A percentile compares a stretch with the other conserved stretches of the same genome.
Conservation (phyloP, 2,113 vertebrate species). For the Muntiacus muntjak region DNA sequence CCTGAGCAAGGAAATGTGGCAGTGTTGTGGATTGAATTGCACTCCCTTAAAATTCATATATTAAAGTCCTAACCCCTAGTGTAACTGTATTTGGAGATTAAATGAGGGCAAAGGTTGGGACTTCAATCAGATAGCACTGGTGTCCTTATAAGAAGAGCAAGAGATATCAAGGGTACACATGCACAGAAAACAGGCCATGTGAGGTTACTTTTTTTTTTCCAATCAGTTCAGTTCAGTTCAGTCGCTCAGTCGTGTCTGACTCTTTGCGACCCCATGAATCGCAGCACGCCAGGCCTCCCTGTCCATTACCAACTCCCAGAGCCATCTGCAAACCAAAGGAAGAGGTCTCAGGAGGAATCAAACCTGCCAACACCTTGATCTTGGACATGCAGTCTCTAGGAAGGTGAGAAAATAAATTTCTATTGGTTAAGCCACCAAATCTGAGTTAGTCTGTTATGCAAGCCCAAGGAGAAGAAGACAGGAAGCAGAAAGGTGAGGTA, state of each 20-base stretch:
- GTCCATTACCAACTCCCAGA: no score
- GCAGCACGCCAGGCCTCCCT: no score
- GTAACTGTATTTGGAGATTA: neutral
- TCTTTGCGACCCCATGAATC: no score
- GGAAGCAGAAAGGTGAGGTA: neutral
- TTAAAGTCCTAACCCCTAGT: neutral
- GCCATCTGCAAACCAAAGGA: neutral
- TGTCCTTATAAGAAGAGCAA: neutral
- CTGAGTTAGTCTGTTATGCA: neutral
- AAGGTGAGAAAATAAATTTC: neutral
- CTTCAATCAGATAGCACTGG: neutral
- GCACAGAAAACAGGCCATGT: neutral
- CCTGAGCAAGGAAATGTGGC: neutral
- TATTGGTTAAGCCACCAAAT: neutral
- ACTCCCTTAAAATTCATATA: neutral
- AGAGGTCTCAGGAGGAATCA: neutral
- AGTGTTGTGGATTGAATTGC: neutral
- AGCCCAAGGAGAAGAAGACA: neutral
- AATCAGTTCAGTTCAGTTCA: no score
- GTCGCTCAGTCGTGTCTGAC: no score
- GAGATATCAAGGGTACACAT: fast-evolving
- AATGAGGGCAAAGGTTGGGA: neutral
- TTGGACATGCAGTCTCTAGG: neutral
- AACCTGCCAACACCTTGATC: neutral
- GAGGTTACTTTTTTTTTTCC: neutral